These are phyloP conservation scores for Melangyna quadrimaculata DNA, from an alignment of 2,888 invertebrate genomes.

Conservation along the genomic window DNA sequence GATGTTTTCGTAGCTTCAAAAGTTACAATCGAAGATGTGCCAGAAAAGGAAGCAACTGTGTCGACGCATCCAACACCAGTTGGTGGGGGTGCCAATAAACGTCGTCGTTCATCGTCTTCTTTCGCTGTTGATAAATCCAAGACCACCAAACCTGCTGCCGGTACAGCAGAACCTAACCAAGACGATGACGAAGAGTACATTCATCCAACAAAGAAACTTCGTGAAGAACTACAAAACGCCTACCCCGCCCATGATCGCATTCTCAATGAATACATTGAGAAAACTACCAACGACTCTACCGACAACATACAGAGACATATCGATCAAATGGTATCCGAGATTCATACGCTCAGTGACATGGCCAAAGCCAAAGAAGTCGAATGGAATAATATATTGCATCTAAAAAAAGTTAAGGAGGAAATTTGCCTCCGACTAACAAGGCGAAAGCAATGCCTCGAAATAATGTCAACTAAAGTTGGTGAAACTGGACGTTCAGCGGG, in stretches of 20 bases:
- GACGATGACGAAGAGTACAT: constrained; percentile 65
- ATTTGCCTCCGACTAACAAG: constrained; percentile 87
- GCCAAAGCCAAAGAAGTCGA: constrained; percentile 92
- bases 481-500: constrained; percentile 70
- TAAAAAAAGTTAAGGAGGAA: constrained; percentile 93
- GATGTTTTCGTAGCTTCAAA: constrained; percentile 24
- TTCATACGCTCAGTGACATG: constrained; percentile 87
- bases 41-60: constrained; percentile 35
- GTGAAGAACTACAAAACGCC: constrained; percentile 82
- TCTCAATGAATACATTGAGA: constrained; percentile 85
- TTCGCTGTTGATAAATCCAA: constrained; percentile 10
- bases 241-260: constrained; percentile 84
- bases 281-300: constrained; percentile 84
- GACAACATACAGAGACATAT: constrained; percentile 85
- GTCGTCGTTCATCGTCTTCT: constrained; percentile 54
- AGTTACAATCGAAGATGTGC: constrained; percentile 44
- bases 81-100: constrained; percentile 36
- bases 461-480: constrained; percentile 75
- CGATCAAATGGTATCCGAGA: constrained; percentile 85
- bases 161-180: constrained; percentile 5
- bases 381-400: constrained; percentile 91
- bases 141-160: constrained; percentile 9
- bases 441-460: constrained; percentile 84
- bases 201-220: constrained; percentile 80
- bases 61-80: constrained; percentile 29